Percentiles rank a stretch among this genome's conserved stretches.
phyloP scores from a whole-genome alignment of 2,888 invertebrate genomes.

The Cantharis rustica region DNA sequence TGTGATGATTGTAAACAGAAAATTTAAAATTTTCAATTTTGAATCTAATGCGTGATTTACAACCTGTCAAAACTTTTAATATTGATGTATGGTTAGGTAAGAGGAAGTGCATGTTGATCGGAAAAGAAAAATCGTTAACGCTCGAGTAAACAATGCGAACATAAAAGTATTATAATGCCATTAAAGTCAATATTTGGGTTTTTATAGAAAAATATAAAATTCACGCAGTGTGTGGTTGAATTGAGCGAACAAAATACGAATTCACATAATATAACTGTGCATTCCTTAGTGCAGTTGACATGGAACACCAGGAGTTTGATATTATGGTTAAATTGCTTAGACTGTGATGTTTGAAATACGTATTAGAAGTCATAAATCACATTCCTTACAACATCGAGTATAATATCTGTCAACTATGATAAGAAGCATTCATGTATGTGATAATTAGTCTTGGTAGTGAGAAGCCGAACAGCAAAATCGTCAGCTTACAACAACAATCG shows the following conservation, averaged over 20 bases:
- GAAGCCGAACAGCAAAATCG: slow-evolving; percentile 43
- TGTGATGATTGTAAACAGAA: neutral
- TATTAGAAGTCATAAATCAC: slow-evolving; percentile 41
- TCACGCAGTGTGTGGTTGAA: slow-evolving; percentile 19
- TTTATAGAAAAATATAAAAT: slow-evolving; percentile 14
- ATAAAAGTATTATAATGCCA: slow-evolving; percentile 20
- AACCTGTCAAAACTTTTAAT: slow-evolving; percentile 30
- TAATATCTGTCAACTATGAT: slow-evolving; percentile 57
- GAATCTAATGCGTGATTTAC: slow-evolving; percentile 22
- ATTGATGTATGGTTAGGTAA: slow-evolving; percentile 28
- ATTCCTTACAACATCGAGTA: slow-evolving; percentile 46
- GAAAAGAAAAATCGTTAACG: slow-evolving; percentile 23
- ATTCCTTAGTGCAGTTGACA: slow-evolving; percentile 49
- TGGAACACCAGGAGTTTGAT: slow-evolving; percentile 47
- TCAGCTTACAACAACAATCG: slow-evolving; percentile 27
- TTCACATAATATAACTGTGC: slow-evolving; percentile 27
- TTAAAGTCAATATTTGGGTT: slow-evolving; percentile 16
- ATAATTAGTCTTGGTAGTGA: slow-evolving; percentile 55
- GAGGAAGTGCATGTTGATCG: slow-evolving; percentile 22
- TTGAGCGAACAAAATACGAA: slow-evolving; percentile 15
- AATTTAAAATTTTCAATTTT: slow-evolving; percentile 19
- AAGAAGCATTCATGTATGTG: slow-evolving; percentile 56
- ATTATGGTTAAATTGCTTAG: slow-evolving; percentile 39
- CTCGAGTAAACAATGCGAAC: slow-evolving; percentile 16
- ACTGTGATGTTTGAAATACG: slow-evolving; percentile 35